Conservation (phyloP, 2,113 vertebrate species). For the Phoxinus phoxinus region DNA sequence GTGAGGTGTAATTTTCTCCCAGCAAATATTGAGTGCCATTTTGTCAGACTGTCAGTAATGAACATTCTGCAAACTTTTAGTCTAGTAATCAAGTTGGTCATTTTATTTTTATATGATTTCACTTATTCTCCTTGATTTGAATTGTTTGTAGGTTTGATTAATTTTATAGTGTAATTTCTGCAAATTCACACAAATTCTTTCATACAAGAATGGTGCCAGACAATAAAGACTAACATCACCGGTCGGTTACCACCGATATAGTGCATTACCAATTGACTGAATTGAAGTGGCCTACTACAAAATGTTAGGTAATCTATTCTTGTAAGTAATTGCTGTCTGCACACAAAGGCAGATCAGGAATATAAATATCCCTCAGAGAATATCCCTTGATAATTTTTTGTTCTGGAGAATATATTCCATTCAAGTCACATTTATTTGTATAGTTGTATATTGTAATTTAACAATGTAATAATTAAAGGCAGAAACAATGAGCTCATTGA, state of each 20-base stretch:
- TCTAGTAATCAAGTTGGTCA: not conserved
- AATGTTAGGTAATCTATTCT: slow-evolving; percentile 5
- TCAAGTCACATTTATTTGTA: too few species aligned
- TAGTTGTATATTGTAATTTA: too few species aligned
- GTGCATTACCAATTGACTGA: not conserved
- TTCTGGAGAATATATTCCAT: too few species aligned
- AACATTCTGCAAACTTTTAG: not conserved
- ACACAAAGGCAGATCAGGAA: not conserved
- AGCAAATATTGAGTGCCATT: not conserved
- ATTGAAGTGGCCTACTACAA: not conserved
- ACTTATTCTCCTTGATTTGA: not conserved
- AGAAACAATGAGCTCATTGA: too few species aligned
- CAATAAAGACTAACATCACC: not conserved
- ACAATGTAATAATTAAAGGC: too few species aligned
- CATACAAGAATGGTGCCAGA: not conserved
- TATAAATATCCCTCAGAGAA: not conserved
- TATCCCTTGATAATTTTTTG: not conserved
- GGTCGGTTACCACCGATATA: not conserved
- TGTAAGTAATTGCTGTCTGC: not conserved
- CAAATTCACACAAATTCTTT: not conserved
- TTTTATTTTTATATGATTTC: not conserved
- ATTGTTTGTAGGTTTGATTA: not conserved
- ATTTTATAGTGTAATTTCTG: not conserved
- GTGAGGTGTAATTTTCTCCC: not conserved
- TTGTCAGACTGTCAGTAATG: not conserved